These are phyloP conservation scores for Heliconius hewitsoni DNA, from an alignment of 1,140 invertebrate species.

Conservation along the genomic window DNA sequence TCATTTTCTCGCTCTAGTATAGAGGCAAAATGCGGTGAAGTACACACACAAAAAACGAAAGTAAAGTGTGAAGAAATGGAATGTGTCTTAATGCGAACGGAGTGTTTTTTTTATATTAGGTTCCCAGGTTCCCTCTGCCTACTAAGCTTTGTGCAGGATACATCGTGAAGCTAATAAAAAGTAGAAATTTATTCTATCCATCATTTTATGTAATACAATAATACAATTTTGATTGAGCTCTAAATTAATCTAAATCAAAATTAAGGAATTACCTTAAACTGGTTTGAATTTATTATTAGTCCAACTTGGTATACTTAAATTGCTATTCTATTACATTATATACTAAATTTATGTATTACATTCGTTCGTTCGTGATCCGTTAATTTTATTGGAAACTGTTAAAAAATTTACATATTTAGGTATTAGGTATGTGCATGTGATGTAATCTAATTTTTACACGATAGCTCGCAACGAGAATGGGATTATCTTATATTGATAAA, in stretches of 20 bases:
- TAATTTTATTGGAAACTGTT: constrained; percentile 7
- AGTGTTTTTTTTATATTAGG: too few species aligned
- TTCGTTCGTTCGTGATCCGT: not conserved
- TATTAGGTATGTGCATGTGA: not conserved
- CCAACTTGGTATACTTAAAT: not conserved
- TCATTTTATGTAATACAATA: not conserved
- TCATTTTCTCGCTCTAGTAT: too few species aligned
- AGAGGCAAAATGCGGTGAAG: too few species aligned
- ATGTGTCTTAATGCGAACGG: too few species aligned
- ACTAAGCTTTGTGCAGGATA: too few species aligned
- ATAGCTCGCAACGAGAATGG: constrained; percentile 2
- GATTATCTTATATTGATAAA: constrained; percentile 14
- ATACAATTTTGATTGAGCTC: not conserved
- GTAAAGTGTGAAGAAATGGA: too few species aligned
- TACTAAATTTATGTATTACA: not conserved
- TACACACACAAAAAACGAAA: too few species aligned
- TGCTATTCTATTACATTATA: not conserved
- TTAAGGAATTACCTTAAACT: not conserved
- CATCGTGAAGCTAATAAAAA: too few species aligned
- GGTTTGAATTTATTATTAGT: not conserved
- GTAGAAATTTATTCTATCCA: not conserved
- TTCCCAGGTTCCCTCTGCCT: too few species aligned
- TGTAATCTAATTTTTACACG: constrained; percentile 8
- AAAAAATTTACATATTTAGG: not conserved
- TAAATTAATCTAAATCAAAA: too few species aligned